A percentile compares a stretch with the other conserved stretches of the same genome.
Conservation (phyloP, 2,888 invertebrate genomes). For the Empis stercorea region DNA sequence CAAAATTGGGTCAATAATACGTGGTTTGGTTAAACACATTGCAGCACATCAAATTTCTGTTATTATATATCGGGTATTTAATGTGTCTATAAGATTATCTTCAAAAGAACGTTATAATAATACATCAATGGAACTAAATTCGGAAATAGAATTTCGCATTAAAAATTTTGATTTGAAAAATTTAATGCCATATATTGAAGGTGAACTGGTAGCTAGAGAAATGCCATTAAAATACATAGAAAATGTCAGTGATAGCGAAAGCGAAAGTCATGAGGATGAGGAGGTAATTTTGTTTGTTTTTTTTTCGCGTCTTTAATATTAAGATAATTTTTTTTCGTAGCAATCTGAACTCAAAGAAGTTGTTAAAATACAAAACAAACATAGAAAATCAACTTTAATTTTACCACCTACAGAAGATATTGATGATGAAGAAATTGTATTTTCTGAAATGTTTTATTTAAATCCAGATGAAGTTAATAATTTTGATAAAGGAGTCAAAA, state of each 20-base stretch:
- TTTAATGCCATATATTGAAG: slow-evolving; percentile 32
- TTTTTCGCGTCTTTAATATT: too few species aligned
- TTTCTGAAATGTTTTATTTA: neutral
- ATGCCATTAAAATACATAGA: neutral
- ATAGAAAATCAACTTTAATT: neutral
- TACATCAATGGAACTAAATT: slow-evolving; percentile 30
- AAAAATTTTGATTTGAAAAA: slow-evolving; percentile 28
- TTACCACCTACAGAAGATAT: neutral
- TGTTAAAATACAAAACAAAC: neutral
- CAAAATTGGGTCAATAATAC: slow-evolving; percentile 39
- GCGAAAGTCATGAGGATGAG: neutral
- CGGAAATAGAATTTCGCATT: slow-evolving; percentile 32
- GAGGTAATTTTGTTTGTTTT: too few species aligned
- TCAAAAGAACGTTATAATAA: slow-evolving; percentile 13
- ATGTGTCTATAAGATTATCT: slow-evolving; percentile 44
- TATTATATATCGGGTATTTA: slow-evolving; percentile 50
- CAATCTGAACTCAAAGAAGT: neutral
- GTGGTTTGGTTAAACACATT: slow-evolving; percentile 46
- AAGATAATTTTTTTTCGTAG: neutral
- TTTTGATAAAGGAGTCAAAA: neutral
- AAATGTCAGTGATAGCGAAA: neutral
- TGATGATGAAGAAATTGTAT: slow-evolving; percentile 1
- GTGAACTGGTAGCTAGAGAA: slow-evolving; percentile 21
- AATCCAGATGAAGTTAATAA: neutral
- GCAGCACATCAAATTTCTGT: slow-evolving; percentile 43